These are phyloP conservation scores for Ormyrus labotus DNA, from an alignment of 2,888 invertebrate genomes.

Conservation along the genomic window DNA sequence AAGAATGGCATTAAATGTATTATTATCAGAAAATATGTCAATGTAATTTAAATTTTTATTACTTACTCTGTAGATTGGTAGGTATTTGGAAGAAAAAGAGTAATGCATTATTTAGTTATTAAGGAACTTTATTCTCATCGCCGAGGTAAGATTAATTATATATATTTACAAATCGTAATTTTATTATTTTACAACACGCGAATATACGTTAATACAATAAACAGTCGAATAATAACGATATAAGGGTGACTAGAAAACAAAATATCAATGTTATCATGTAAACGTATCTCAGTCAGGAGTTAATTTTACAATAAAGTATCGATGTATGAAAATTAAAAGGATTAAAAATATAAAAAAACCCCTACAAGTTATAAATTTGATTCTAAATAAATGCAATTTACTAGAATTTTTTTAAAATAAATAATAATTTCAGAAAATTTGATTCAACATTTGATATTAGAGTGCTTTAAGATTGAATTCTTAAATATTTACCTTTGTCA, in stretches of 20 bases:
- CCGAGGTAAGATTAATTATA: slow-evolving; percentile 31
- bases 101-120: slow-evolving; percentile 10
- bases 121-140: slow-evolving; percentile 55
- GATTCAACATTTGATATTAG: no score
- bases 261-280: slow-evolving; percentile 62
- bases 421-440: no score
- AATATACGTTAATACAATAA: slow-evolving; percentile 58
- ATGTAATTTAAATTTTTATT: no score
- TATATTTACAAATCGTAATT: slow-evolving; percentile 53
- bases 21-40: no score
- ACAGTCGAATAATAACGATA: slow-evolving; percentile 60
- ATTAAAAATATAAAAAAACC: no score
- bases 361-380: no score
- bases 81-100: not conserved
- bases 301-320: no score
- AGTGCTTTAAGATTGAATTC: not conserved
- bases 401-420: no score
- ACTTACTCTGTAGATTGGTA: no score
- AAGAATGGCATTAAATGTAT: no score
- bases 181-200: slow-evolving; percentile 62
- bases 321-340: no score
- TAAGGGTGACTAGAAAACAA: slow-evolving; percentile 68
- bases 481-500: slow-evolving; percentile 17
- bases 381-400: no score
- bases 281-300: slow-evolving; percentile 58